Conservation (phyloP, 1,140 invertebrate species). For the Paramacrobiotus metropolitanus region DNA sequence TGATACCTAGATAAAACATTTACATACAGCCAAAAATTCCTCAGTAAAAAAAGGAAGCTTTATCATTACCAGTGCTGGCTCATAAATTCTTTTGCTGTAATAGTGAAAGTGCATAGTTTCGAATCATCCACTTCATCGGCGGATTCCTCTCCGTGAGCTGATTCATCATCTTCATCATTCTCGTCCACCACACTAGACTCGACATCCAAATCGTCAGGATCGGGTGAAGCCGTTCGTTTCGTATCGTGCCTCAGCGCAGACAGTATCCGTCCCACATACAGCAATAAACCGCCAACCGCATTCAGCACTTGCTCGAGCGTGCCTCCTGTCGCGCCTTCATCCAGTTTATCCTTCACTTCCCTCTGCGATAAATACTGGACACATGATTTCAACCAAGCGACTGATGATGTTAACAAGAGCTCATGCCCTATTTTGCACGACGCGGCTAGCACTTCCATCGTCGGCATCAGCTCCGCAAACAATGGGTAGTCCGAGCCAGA, state of each 20-base stretch:
- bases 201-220: conserved; percentile 4
- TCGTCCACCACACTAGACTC: conserved; percentile 1
- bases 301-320: conserved; percentile 19
- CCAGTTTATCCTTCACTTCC: conserved; percentile 29
- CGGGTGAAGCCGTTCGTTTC: conserved; percentile 4
- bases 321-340: conserved; percentile 28
- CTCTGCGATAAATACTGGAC: conserved; percentile 30
- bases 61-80: conserved; percentile 55
- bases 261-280: conserved; percentile 1
- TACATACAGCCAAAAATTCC: neutral
- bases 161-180: conserved; percentile 3
- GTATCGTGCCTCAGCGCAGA: neutral
- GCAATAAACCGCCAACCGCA: conserved; percentile 4
- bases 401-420: conserved; percentile 28
- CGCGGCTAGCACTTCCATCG: conserved; percentile 1
- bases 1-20: conserved; percentile 45
- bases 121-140: conserved; percentile 57
- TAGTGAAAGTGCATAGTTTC: conserved; percentile 82
- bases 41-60: no score
- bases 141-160: conserved; percentile 31
- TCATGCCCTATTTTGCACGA: neutral
- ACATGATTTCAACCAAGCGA: conserved; percentile 12
- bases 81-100: conserved; percentile 93
- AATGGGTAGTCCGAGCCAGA: conserved; percentile 31
- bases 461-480: conserved; percentile 35